Evolutionary conservation across 2,888 invertebrate species (phyloP).

Genomic region (Tineola bisselliella): DNA sequence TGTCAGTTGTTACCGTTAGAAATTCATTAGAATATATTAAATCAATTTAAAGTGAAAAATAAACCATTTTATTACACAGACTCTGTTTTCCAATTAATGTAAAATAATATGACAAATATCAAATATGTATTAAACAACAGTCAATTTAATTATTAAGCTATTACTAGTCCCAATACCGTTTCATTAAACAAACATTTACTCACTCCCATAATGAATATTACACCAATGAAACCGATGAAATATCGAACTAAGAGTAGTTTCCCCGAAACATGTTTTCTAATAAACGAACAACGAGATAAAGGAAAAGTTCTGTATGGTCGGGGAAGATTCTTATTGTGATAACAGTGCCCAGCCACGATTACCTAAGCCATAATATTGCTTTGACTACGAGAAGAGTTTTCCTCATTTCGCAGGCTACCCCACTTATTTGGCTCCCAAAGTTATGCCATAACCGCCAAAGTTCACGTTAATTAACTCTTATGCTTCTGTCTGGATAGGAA

Average conservation of each 20-base stretch:
- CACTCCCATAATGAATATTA: neutral
- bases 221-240: neutral
- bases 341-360: neutral
- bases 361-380: slow-evolving; percentile 13
- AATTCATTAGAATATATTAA: neutral
- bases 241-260: neutral
- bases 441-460: slow-evolving; percentile 33
- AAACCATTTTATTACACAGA: no score
- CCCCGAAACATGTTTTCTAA: neutral
- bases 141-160: neutral
- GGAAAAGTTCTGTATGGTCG: slow-evolving; percentile 6
- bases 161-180: neutral
- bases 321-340: slow-evolving; percentile 13
- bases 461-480: slow-evolving; percentile 54
- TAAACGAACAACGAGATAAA: slow-evolving; percentile 13
- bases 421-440: slow-evolving; percentile 29
- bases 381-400: slow-evolving; percentile 31
- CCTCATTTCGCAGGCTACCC: slow-evolving; percentile 38
- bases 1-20: slow-evolving; percentile 1
- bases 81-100: no score
- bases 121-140: no score
- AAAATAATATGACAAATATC: no score
- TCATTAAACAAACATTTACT: neutral
- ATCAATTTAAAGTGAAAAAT: neutral
- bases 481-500: slow-evolving; percentile 25